Conservation (phyloP, 1,140 invertebrate genomes). For the Platyscapa corneri region DNA sequence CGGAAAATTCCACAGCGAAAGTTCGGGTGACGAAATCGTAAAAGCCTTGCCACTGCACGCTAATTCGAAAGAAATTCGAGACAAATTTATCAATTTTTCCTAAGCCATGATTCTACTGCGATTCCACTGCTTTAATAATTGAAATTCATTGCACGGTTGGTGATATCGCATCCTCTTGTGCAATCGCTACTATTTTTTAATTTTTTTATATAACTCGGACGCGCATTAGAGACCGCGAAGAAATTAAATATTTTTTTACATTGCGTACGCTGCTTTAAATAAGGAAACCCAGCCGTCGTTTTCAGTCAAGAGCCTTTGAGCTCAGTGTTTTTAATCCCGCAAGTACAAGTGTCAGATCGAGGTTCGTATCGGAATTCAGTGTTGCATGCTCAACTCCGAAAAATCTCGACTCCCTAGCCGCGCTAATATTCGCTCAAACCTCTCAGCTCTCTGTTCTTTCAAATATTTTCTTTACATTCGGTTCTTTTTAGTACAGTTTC, state of each 20-base stretch:
- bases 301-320: neutral
- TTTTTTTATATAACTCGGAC: neutral
- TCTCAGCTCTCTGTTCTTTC: neutral
- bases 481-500: no score
- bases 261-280: neutral
- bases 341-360: neutral
- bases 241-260: neutral
- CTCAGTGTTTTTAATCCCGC: neutral
- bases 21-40: neutral
- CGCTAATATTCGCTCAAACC: neutral
- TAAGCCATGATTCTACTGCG: neutral
- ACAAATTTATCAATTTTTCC: neutral
- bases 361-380: neutral
- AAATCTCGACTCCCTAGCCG: neutral
- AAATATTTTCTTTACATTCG: neutral
- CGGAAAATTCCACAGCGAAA: no score
- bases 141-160: neutral
- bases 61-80: neutral
- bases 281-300: neutral
- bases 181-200: neutral
- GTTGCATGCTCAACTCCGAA: neutral
- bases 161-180: neutral
- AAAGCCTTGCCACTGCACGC: neutral
- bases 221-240: neutral
- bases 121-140: neutral